phyloP scores from a whole-genome alignment of 2,113 vertebrate genomes.

The Callaeas wilsoni region DNA sequence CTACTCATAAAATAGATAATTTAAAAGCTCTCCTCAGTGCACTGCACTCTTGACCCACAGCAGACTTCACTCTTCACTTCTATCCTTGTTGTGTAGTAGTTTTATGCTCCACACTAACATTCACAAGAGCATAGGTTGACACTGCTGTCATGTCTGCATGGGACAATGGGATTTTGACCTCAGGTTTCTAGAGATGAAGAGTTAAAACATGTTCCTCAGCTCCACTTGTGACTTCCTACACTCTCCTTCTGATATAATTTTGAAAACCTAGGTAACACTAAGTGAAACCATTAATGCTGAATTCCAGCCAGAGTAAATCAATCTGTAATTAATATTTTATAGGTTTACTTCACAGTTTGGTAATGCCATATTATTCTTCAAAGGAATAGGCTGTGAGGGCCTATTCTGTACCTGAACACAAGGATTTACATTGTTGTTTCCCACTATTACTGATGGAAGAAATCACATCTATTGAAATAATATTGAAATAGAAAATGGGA shows the following conservation, averaged over 20 bases:
- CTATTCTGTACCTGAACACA: not conserved
- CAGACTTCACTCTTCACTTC: not conserved
- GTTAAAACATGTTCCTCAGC: not conserved
- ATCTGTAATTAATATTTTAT: conserved; percentile 71
- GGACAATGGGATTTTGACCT: not conserved
- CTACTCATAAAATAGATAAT: not conserved
- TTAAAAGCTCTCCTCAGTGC: not conserved
- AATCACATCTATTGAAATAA: not conserved
- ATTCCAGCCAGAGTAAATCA: conserved; percentile 65
- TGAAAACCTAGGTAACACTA: conserved; percentile 29
- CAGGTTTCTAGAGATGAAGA: not conserved
- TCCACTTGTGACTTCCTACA: not conserved
- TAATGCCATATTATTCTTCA: not conserved
- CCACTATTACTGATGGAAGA: not conserved
- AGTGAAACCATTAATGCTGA: conserved; percentile 62
- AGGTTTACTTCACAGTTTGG: conserved; percentile 44
- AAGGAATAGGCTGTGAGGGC: not conserved
- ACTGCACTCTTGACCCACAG: not conserved
- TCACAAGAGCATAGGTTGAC: not conserved
- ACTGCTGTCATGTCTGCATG: not conserved
- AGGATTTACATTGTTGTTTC: not conserved
- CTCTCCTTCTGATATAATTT: conserved; percentile 15
- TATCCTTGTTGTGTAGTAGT: not conserved
- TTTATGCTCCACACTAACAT: not conserved
- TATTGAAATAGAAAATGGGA: not conserved